phyloP scores from a whole-genome alignment of 2,888 invertebrate genomes.

The Polyommatus iphigenia region DNA sequence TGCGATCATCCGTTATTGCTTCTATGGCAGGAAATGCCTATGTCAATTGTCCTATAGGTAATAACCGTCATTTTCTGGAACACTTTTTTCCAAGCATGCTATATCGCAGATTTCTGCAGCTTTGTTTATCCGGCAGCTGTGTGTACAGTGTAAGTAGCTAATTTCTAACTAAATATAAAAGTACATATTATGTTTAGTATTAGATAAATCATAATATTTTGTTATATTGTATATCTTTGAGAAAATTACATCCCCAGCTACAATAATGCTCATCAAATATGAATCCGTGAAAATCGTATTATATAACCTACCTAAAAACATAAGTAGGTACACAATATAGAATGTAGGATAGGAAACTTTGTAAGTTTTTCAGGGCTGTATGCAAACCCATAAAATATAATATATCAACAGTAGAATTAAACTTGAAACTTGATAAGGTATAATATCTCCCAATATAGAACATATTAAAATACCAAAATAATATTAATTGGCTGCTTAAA shows the following conservation, averaged over 20 bases:
- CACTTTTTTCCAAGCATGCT: constrained; percentile 41
- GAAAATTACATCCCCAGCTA: too few relatives aligned
- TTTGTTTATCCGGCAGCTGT: background rate
- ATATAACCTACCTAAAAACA: too few relatives aligned
- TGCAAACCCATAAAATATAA: too few relatives aligned
- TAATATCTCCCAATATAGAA: background rate
- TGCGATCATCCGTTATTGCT: constrained; percentile 39
- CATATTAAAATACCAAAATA: background rate
- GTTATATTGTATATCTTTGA: too few relatives aligned
- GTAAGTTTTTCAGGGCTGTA: too few relatives aligned
- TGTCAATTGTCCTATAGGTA: constrained; percentile 40
- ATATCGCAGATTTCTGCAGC: constrained; percentile 28
- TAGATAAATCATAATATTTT: too few relatives aligned
- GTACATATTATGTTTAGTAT: too few relatives aligned
- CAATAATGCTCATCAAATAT: too few relatives aligned
- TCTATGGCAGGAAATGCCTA: constrained; percentile 41
- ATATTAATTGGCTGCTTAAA: background rate
- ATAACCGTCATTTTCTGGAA: constrained; percentile 41
- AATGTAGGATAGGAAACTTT: too few relatives aligned
- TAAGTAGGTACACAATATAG: too few relatives aligned
- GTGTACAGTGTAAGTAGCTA: background rate
- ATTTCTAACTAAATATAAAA: too few relatives aligned
- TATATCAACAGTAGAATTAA: background rate
- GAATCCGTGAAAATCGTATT: too few relatives aligned
- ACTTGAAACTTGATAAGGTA: background rate